A percentile compares a stretch with the other conserved stretches of the same genome.
Conservation (phyloP, 2,797 vertebrate species). For the Microchirus variegatus region DNA sequence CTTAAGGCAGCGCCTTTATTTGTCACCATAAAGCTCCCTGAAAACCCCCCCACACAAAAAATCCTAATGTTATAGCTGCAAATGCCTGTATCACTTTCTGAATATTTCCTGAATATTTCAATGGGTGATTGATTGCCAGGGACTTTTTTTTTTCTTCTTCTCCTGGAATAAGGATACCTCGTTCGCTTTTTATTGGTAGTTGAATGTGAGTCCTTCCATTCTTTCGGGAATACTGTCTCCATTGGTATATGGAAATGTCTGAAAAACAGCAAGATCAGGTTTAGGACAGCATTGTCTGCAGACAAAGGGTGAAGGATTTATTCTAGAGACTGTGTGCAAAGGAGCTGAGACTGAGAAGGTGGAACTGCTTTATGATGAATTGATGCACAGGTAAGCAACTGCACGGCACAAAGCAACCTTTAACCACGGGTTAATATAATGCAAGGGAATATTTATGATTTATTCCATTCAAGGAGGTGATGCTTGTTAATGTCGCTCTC, state of each 20-base stretch:
- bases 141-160: slow-evolving; percentile 77
- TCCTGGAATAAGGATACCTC: slow-evolving; percentile 83
- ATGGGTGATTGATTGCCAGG: slow-evolving; percentile 81
- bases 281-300: slow-evolving; percentile 97
- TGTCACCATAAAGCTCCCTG: slow-evolving; percentile 93
- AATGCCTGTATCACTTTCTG: slow-evolving; percentile 57
- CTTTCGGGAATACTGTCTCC: slow-evolving; percentile 98
- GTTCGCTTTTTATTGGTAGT: slow-evolving; percentile 98
- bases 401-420: slow-evolving; percentile 93
- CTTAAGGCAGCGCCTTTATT: slow-evolving; percentile 96
- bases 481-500: slow-evolving; percentile 83
- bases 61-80: slow-evolving; percentile 80
- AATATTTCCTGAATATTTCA: slow-evolving; percentile 74
- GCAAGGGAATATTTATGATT: slow-evolving; percentile 87
- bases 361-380: slow-evolving; percentile 93
- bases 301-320: slow-evolving; percentile 99
- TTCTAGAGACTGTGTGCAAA: slow-evolving; percentile 88
- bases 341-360: slow-evolving; percentile 87
- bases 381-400: slow-evolving; percentile 98
- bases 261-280: slow-evolving; percentile 98
- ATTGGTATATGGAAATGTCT: slow-evolving; percentile 95
- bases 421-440: slow-evolving; percentile 87
- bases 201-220: slow-evolving; percentile 94
- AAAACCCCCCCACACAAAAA: slow-evolving; percentile 78
- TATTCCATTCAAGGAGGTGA: slow-evolving; percentile 85